These are phyloP conservation scores for Cotesia glomerata DNA, from an alignment of 1,140 invertebrate species.

Conservation along the genomic window DNA sequence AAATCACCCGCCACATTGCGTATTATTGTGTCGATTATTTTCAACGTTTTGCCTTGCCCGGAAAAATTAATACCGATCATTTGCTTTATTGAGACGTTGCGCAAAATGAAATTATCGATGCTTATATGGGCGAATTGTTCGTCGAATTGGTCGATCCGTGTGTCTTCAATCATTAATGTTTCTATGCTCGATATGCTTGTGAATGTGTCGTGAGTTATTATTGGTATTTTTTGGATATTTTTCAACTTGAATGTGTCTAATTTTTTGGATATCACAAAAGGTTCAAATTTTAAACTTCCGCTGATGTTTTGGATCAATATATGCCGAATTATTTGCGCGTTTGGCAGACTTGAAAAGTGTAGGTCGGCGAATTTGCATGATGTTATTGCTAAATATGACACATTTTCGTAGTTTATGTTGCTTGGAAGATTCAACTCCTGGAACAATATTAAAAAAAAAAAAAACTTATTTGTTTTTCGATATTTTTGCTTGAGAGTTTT, in stretches of 20 bases:
- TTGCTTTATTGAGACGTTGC: constrained; percentile 43
- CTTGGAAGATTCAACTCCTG: constrained; percentile 43
- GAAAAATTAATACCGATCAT: constrained; percentile 39
- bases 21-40: constrained; percentile 37
- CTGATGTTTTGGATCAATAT: constrained; percentile 46
- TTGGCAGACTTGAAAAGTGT: constrained; percentile 35
- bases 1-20: constrained; percentile 33
- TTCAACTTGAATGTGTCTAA: constrained; percentile 36
- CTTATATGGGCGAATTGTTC: constrained; percentile 39
- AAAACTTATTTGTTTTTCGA: neutral
- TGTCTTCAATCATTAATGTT: constrained; percentile 38
- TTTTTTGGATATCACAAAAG: constrained; percentile 31
- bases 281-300: constrained; percentile 34
- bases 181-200: constrained; percentile 33
- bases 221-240: constrained; percentile 43
- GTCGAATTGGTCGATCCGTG: constrained; percentile 40
- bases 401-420: constrained; percentile 39
- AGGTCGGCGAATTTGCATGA: constrained; percentile 39
- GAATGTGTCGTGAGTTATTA: constrained; percentile 39
- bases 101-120: constrained; percentile 36
- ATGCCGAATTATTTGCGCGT: constrained; percentile 35
- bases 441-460: constrained; percentile 19
- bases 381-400: constrained; percentile 38
- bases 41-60: constrained; percentile 31
- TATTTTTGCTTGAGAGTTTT: neutral